phyloP scores from a whole-genome alignment of 2,888 invertebrate species.

The Rhagium mordax region DNA sequence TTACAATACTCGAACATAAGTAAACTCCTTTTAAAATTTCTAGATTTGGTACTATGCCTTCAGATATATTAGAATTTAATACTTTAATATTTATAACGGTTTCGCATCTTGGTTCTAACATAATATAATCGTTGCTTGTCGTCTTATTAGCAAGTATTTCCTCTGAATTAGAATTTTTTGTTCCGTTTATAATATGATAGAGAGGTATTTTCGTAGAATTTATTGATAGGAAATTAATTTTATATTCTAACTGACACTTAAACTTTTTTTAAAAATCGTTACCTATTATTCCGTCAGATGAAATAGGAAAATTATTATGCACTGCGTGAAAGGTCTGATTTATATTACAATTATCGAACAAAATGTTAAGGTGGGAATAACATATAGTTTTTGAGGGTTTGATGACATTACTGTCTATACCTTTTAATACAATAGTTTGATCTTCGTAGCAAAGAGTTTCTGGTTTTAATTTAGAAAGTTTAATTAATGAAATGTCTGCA shows the following conservation, averaged over 20 bases:
- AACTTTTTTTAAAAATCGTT: constrained; percentile 29
- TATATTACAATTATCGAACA: background rate
- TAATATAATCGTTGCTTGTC: background rate
- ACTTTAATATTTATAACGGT: constrained; percentile 46
- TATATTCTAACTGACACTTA: constrained; percentile 25
- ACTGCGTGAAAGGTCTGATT: constrained; percentile 26
- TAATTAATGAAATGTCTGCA: constrained; percentile 4
- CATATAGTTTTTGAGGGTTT: constrained; percentile 5
- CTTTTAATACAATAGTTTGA: constrained; percentile 4
- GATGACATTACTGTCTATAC: constrained; percentile 5
- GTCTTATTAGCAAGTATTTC: background rate
- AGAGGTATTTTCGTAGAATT: constrained; percentile 11
- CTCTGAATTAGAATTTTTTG: background rate
- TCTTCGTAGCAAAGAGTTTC: background rate
- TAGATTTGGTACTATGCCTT: constrained; percentile 47
- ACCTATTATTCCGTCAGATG: constrained; percentile 11
- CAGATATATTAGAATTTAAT: constrained; percentile 38
- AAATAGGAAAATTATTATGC: constrained; percentile 18
- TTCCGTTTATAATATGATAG: background rate
- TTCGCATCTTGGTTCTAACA: constrained; percentile 43
- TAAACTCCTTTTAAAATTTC: constrained; percentile 40
- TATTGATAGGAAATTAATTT: constrained; percentile 17
- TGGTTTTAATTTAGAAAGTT: background rate
- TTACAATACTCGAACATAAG: constrained; percentile 31
- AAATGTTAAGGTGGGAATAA: background rate